These are phyloP conservation scores for Cheiracanthium punctorium DNA, from an alignment of 2,888 invertebrate species.

Conservation along the genomic window DNA sequence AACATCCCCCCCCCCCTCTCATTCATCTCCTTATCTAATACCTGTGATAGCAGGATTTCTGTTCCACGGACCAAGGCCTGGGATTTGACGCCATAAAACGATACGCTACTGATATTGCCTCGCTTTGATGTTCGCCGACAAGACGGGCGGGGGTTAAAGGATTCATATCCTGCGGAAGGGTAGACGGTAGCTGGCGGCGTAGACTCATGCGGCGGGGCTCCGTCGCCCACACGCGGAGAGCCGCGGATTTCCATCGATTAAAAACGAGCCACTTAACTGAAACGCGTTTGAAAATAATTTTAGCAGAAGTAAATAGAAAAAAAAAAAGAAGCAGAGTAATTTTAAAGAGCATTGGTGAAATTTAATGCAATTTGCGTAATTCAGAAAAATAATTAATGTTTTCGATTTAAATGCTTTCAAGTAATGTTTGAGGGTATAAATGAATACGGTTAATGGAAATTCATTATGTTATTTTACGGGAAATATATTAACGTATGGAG, in stretches of 20 bases:
- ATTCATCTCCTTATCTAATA: slow-evolving; percentile 40
- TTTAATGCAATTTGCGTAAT: too few relatives aligned
- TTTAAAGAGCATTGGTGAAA: too few relatives aligned
- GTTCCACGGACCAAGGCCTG: slow-evolving; percentile 38
- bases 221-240: background rate
- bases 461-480: too few relatives aligned
- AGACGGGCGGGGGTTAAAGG: background rate
- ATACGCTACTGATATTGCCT: slow-evolving; percentile 40
- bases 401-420: too few relatives aligned
- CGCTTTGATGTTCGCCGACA: slow-evolving; percentile 62
- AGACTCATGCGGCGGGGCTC: background rate
- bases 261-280: too few relatives aligned
- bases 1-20: slow-evolving; percentile 18
- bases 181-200: slow-evolving; percentile 12
- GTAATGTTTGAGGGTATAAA: too few relatives aligned
- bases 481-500: too few relatives aligned
- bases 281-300: too few relatives aligned
- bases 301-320: too few relatives aligned
- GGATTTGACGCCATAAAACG: slow-evolving; percentile 65
- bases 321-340: too few relatives aligned
- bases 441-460: too few relatives aligned
- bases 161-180: background rate
- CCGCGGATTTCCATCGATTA: slow-evolving; percentile 15
- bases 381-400: too few relatives aligned
- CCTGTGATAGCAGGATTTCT: slow-evolving; percentile 59